These are phyloP conservation scores for Neoascia interrupta DNA, from an alignment of 2,888 invertebrate species.

Conservation along the genomic window DNA sequence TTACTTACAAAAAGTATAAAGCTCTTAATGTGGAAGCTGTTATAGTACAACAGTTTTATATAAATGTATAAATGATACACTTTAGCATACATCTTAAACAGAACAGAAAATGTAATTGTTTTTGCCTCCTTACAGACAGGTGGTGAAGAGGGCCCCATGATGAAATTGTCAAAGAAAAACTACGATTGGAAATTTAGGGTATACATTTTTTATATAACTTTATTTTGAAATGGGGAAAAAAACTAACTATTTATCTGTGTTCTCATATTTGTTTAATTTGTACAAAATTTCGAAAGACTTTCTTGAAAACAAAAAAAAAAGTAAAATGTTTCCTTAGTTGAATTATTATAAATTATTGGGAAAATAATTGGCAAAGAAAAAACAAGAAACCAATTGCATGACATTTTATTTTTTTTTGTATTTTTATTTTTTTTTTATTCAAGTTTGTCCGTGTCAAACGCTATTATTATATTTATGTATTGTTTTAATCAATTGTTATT, in stretches of 20 bases:
- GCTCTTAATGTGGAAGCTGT: conserved; percentile 62
- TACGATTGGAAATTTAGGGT: conserved; percentile 83
- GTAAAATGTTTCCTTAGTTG: conserved; percentile 33
- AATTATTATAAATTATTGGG: conserved; percentile 27
- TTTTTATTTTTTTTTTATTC: too few species aligned
- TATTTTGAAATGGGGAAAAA: conserved; percentile 57
- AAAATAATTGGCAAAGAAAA: conserved; percentile 37
- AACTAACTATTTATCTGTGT: conserved; percentile 63
- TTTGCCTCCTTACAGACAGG: conserved; percentile 74
- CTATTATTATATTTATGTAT: conserved; percentile 23
- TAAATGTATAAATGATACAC: background rate
- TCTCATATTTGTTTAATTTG: conserved; percentile 68
- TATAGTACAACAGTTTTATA: conserved; percentile 31
- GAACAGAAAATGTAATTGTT: conserved; percentile 57
- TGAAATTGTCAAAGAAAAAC: conserved; percentile 79
- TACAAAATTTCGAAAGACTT: conserved; percentile 70
- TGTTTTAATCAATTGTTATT: conserved; percentile 35
- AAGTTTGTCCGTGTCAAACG: conserved; percentile 42
- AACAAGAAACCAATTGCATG: too few species aligned
- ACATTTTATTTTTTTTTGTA: conserved; percentile 26
- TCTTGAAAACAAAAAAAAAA: conserved; percentile 16
- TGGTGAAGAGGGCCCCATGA: conserved; percentile 78
- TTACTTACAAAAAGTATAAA: conserved; percentile 19
- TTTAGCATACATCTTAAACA: too few species aligned
- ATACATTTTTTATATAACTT: conserved; percentile 74